Evolutionary conservation across 2,113 vertebrate genomes (phyloP), one percentile per base, ranked within the genome.

Genomic region (Alosa alosa): DNA sequence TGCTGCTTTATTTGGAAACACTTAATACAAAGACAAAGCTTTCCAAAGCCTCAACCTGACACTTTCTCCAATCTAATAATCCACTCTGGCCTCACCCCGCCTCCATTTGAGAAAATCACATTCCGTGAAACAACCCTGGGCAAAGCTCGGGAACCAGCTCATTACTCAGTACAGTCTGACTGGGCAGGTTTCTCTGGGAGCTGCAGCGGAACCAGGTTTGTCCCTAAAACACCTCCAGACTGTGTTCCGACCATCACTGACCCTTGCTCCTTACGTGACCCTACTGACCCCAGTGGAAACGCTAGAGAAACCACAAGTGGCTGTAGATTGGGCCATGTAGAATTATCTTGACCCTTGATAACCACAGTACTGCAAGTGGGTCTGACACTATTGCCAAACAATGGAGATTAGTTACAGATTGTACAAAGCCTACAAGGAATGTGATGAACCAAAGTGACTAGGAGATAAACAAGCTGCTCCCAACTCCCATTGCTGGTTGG

Each of bases 31-130:
- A 78, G 72, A 78, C 72, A 41, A 72, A 78, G 72, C 72, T 15
- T 78, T 39, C 72, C 15, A 41, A 72, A 78, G 72, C 72, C 72
- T 41, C 31, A 78, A 72, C 72, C 36, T 78, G 72, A 78, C 72
- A 78, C 72, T 78, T 39, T 36, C 72, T 6, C 25, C 72, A 72
- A 72, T 78, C 72, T 39, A 78, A 78, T 72, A 78, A 78, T 78
- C 31, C 72, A 75, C 68, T 75, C 68, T 39, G 10, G 31, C 72
- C 64, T 15, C 50, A 52, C 50, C 72, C 36, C 31, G 31, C 72
- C 31, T 78, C 25, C 72, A 36, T 78, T 78, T 39, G 11, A 39
- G 72, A 11, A 78, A 78, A 78, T 78, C 72, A 78, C 72, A 78
- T 78, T 78, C 72, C 72, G 36, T 17, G 13, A 78, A 17, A 17